A percentile compares a stretch with the other conserved stretches of the same genome.
Evolutionary conservation across 2,113 vertebrate species (phyloP).

Genomic region (Hemicordylus capensis): DNA sequence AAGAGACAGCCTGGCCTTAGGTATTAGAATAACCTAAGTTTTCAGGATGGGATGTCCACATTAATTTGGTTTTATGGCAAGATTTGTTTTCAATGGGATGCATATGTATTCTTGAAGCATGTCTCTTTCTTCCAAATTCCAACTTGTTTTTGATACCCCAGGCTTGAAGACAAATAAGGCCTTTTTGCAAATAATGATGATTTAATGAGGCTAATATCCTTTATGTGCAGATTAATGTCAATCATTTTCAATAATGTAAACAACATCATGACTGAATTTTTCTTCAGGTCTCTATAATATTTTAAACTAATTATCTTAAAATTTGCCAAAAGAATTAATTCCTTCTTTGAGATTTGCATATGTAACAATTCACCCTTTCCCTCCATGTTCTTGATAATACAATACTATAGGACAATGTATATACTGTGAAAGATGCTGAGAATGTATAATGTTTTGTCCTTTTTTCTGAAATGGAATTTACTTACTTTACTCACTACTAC

Average conservation of each 20-base stretch:
- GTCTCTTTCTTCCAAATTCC: background rate
- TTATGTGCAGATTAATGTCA: slow-evolving; percentile 6
- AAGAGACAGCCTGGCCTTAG: background rate
- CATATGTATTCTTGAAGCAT: background rate
- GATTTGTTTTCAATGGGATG: background rate
- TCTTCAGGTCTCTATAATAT: background rate
- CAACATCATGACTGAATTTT: background rate
- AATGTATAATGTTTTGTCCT: background rate
- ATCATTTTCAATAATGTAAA: background rate
- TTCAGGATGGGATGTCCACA: background rate
- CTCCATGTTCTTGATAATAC: background rate
- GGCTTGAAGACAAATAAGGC: background rate
- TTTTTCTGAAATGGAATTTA: background rate
- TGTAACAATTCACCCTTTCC: background rate
- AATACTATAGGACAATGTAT: background rate
- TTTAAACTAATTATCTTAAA: background rate
- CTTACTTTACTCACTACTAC: background rate
- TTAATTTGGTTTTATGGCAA: background rate
- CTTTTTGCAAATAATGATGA: slow-evolving; percentile 1
- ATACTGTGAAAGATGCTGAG: background rate
- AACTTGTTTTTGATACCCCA: background rate
- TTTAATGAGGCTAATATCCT: background rate
- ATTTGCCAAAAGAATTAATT: background rate
- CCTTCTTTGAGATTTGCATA: background rate
- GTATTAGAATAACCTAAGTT: background rate